phyloP scores from a whole-genome alignment of 1,140 invertebrate genomes.

The Coptotermes formosanus region DNA sequence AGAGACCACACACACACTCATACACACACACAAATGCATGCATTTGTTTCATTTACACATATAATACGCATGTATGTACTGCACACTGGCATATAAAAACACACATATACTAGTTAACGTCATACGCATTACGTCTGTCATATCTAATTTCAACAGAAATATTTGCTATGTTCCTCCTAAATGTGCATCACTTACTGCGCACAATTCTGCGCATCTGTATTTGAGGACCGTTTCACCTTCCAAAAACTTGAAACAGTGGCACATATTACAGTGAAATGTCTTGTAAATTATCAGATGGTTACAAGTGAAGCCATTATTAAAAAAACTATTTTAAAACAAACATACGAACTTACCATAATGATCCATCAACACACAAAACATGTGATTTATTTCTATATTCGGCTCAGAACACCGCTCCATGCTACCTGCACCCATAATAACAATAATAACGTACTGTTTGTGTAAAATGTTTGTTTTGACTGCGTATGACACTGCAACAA shows the following conservation, averaged over 20 bases:
- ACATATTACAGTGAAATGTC: no score
- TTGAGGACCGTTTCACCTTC: background rate
- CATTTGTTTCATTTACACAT: constrained; percentile 12
- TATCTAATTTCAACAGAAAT: background rate
- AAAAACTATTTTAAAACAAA: background rate
- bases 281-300: no score
- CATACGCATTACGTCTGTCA: background rate
- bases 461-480: background rate
- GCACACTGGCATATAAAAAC: constrained; percentile 10
- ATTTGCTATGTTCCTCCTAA: background rate
- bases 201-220: background rate
- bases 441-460: background rate
- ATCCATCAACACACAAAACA: no score
- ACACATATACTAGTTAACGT: background rate
- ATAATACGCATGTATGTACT: constrained; percentile 8
- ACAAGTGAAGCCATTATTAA: background rate
- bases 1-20: background rate
- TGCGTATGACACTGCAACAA: background rate
- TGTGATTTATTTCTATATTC: background rate
- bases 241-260: background rate
- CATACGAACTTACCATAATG: background rate
- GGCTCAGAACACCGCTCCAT: background rate
- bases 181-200: background rate
- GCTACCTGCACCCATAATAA: background rate
- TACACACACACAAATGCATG: background rate